phyloP scores from a whole-genome alignment of 53 echinoderm and acorn worm genomes.

The Hippasteria phrygiana region DNA sequence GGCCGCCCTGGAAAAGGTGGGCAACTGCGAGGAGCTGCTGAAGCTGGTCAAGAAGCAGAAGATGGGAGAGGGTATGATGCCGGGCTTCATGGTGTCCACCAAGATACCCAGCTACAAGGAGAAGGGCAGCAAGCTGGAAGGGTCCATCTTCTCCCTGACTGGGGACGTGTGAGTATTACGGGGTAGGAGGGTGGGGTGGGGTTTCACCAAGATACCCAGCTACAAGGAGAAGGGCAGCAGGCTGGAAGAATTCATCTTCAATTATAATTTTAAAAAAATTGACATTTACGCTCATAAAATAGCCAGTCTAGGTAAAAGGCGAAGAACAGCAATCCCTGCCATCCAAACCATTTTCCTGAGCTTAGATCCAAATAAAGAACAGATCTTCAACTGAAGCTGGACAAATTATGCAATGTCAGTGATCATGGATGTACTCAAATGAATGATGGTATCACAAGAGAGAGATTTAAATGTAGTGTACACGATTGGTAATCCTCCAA shows the following conservation, averaged over 20 bases:
- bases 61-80: constrained; percentile 42
- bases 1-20: constrained; percentile 72
- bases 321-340: too few species aligned
- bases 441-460: too few species aligned
- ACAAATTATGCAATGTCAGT: too few species aligned
- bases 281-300: too few species aligned
- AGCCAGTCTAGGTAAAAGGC: too few species aligned
- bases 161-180: constrained; percentile 82
- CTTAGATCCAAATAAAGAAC: too few species aligned
- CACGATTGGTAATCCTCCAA: too few species aligned
- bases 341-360: too few species aligned
- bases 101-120: constrained; percentile 80
- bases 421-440: too few species aligned
- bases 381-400: too few species aligned
- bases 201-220: constrained; percentile 82
- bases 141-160: constrained; percentile 81
- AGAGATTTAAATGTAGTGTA: too few species aligned
- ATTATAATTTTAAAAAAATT: too few species aligned
- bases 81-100: constrained; percentile 92
- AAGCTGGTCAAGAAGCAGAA: constrained; percentile 81
- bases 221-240: constrained; percentile 72
- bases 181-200: constrained; percentile 74
- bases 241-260: constrained; percentile 83
- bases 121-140: constrained; percentile 77
- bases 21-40: constrained; percentile 72